Evolutionary conservation across 2,797 vertebrate genomes (phyloP), one percentile per base, ranked within the genome.

Genomic region (Amphiprion clarkii): DNA sequence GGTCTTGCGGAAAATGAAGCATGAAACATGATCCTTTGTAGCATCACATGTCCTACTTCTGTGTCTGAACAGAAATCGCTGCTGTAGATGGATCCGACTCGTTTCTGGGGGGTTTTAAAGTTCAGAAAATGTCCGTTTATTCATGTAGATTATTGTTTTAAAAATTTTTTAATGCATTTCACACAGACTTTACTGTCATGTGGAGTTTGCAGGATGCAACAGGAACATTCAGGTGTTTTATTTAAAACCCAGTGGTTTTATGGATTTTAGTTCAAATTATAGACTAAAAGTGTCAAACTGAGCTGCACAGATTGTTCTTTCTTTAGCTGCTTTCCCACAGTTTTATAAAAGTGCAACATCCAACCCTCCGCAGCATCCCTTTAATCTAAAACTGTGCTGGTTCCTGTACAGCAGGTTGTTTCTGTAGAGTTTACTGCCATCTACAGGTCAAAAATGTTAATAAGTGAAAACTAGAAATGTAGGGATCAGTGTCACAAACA

Each of bases 1-100:
- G 83, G 77, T 81, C 77, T 82, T 46, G 75, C 48, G 73, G 74
- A 84, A 78, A 84, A 82, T 48, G 62, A 79, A 77, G 69, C 69
- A 57, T 51, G 67, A 85, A 79, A 65, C 75, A 81, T 76, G 74
- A 81, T 81, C 48, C 79, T 80, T 73, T 80, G 71, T 10, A 67
- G 67, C 57, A n/a, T 8, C 8, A 6, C 3, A 14, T 49, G 19
- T 74, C 80, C 76, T 87, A 79, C 85, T 83, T 89, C 76, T 11
- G 17, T 46, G 3, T 62, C 46, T 23, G 5, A 53, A 48, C 21
- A 1, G 19, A 14, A 27, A 58, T 21, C 53, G 19, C 48, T 29
- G 9, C 11, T 52, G 31, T 55, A 65, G 64, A 67, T 39, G 11
- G 27, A 72, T 57, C 8, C 33, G 8, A 36, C 33, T 36, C 33